These are phyloP conservation scores for Gyrodactylus bullatarudis DNA, from an alignment of 1,140 invertebrate genomes.

Conservation along the genomic window DNA sequence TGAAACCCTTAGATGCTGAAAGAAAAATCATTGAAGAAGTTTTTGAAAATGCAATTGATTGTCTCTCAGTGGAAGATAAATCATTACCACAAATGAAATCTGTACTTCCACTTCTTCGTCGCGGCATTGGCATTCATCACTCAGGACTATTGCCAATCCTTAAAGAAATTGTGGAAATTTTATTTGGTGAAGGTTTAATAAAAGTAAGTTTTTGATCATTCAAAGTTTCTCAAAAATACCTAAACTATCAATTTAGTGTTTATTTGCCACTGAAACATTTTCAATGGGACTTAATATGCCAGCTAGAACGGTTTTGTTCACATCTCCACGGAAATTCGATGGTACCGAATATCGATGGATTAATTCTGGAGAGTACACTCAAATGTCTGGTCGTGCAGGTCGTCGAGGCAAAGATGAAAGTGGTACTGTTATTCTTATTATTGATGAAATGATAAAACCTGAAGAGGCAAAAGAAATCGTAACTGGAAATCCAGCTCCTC, in stretches of 20 bases:
- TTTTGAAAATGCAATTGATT: slow-evolving; percentile 83
- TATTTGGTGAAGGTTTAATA: slow-evolving; percentile 78
- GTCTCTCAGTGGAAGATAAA: slow-evolving; percentile 65
- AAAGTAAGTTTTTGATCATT: slow-evolving; percentile 29
- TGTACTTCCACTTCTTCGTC: slow-evolving; percentile 52
- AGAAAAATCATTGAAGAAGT: slow-evolving; percentile 78
- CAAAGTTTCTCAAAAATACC: neutral
- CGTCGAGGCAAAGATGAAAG: slow-evolving; percentile 78
- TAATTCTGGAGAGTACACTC: slow-evolving; percentile 70
- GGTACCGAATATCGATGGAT: slow-evolving; percentile 1
- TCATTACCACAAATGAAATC: slow-evolving; percentile 70
- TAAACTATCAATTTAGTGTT: slow-evolving; percentile 16
- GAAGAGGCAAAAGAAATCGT: slow-evolving; percentile 25
- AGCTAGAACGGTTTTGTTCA: slow-evolving; percentile 85
- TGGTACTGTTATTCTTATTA: slow-evolving; percentile 89
- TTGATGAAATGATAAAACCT: slow-evolving; percentile 67
- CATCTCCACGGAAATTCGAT: slow-evolving; percentile 71
- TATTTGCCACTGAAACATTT: slow-evolving; percentile 97
- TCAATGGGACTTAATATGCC: slow-evolving; percentile 99
- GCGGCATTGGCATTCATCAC: slow-evolving; percentile 96
- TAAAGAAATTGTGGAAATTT: slow-evolving; percentile 92
- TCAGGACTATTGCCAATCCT: slow-evolving; percentile 58
- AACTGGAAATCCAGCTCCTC: slow-evolving; percentile 49
- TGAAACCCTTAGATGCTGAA: slow-evolving; percentile 33
- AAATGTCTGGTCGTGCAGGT: slow-evolving; percentile 93